A percentile compares a stretch with the other conserved stretches of the same genome.
phyloP scores from a whole-genome alignment of 2,113 vertebrate species.

The Solea solea region DNA sequence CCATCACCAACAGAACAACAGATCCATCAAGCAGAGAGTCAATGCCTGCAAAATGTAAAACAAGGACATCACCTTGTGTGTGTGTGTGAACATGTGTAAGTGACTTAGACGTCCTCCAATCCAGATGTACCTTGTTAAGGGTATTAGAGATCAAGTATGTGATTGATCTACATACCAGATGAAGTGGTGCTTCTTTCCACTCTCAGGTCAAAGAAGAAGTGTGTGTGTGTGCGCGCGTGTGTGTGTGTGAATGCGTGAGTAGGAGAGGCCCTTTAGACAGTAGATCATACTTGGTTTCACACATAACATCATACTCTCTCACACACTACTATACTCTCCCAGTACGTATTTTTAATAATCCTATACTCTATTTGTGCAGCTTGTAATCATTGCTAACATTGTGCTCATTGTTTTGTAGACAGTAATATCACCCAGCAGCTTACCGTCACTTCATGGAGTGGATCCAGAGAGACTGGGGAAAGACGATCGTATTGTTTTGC shows the following conservation, averaged over 20 bases:
- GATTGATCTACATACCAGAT: constrained; percentile 80
- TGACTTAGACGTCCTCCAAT: constrained; percentile 66
- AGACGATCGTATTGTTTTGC: no score
- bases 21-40: constrained; percentile 47
- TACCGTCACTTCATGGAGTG: no score
- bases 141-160: constrained; percentile 74
- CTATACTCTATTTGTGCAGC: no score
- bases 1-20: constrained; percentile 26
- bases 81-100: constrained; percentile 13
- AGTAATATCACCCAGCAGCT: no score
- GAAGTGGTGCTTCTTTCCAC: constrained; percentile 57
- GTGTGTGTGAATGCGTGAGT: constrained; percentile 20
- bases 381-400: no score
- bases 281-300: no score
- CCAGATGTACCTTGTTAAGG: constrained; percentile 71
- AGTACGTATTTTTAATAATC: neutral
- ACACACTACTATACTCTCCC: neutral
- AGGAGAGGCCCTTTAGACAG: no score
- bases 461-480: no score
- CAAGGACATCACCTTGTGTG: constrained; percentile 36
- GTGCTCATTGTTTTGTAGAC: no score
- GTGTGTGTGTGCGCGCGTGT: constrained; percentile 7
- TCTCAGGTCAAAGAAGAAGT: constrained; percentile 65
- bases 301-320: no score
- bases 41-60: constrained; percentile 28